Evolutionary conservation across 2,888 invertebrate genomes (phyloP), one percentile per base, ranked within the genome.

Genomic region (Apotomis betuletana): DNA sequence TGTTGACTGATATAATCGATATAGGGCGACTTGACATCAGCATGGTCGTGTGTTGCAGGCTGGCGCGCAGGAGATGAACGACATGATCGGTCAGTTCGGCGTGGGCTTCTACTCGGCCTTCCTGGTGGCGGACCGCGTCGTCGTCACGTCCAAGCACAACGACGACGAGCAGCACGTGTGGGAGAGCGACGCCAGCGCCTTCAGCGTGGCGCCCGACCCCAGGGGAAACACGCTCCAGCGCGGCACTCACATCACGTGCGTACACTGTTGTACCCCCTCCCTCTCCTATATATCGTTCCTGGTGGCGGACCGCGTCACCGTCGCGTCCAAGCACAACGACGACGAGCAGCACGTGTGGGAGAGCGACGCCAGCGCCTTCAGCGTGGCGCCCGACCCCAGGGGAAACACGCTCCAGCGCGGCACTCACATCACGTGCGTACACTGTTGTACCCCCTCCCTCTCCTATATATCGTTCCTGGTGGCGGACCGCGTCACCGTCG

Each of bases 41-140:
- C 5, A 38, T 13, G 9, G 5, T 49, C 12, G 10, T 12, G 3
- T 13, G n/a, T 59, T 41, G 67, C 84, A 90, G 94, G 78, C 82
- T 74, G 84, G 79, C 78, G 83, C 85, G 54, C 95, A 96, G 83
- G 98, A 98, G 86, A 95, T 97, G 93, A 98, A 97, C 87, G 99
- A 99, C 91, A 97, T 99, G 96, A 99, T 99, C 91, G 99, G 99
- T 4, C 99, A 99, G 92, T 99, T 99, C 93, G 99, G 99, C 86
- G 99, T 99, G 78, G 99, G 99, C 74, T 99, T 99, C 94, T 99
- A 99, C 92, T 99, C 99, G 0, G 96, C 99, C 3, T 99, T 99
- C 94, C 94, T 98, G 87, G 99, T 99, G 72, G 99, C 99, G 44
- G 98, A 99, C 89, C 96, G 96, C 81, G 99, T 99, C 60, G 96